phyloP scores from a whole-genome alignment of 1,140 invertebrate species.

The Pseudoatta argentina region DNA sequence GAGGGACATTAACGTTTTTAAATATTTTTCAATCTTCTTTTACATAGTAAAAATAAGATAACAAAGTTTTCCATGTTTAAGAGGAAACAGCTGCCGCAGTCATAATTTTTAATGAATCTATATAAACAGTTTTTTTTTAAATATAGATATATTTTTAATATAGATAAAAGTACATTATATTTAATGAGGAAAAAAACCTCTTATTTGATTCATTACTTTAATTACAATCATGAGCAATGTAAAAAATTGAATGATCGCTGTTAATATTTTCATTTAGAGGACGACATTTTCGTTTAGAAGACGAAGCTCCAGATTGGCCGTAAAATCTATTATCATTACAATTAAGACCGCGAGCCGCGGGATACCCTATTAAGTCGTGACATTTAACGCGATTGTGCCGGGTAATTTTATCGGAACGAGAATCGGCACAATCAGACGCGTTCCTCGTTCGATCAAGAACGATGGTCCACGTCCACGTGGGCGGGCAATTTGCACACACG shows the following conservation, averaged over 20 bases:
- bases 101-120: too few species aligned
- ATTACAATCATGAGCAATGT: background rate
- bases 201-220: background rate
- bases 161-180: too few species aligned
- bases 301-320: background rate
- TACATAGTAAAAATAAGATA: background rate
- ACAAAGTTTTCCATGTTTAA: background rate
- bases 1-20: background rate
- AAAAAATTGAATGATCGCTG: background rate
- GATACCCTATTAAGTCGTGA: background rate
- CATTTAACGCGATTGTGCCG: background rate
- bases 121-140: too few species aligned
- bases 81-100: too few species aligned
- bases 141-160: too few species aligned
- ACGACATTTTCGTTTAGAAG: background rate
- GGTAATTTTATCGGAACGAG: constrained; percentile 33
- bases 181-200: too few species aligned
- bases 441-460: background rate
- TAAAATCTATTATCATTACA: background rate
- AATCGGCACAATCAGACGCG: constrained; percentile 13
- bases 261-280: background rate
- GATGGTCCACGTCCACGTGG: background rate
- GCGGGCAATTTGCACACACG: constrained; percentile 35
- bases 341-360: background rate
- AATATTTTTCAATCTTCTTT: background rate